These are phyloP conservation scores for Drosophila cardini DNA, from an alignment of 1,140 invertebrate species.

Conservation along the genomic window DNA sequence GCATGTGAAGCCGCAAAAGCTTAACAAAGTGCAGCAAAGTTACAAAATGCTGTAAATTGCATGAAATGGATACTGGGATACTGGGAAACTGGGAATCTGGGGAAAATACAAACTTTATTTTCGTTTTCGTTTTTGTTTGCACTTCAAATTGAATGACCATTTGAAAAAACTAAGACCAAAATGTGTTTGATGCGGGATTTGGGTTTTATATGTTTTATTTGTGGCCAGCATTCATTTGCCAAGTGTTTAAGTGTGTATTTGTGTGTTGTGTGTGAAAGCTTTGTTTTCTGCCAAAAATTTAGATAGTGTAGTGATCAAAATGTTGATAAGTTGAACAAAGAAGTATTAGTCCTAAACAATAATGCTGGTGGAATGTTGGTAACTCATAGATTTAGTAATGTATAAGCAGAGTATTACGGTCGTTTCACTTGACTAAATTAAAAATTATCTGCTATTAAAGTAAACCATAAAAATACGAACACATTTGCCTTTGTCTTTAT, in stretches of 20 bases:
- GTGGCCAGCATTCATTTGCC: neutral
- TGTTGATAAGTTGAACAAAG: neutral
- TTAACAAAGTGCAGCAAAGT: constrained; percentile 42
- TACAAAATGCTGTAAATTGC: constrained; percentile 49
- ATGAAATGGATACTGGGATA: constrained; percentile 51
- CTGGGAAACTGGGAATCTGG: too few relatives aligned
- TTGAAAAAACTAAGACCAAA: constrained; percentile 63
- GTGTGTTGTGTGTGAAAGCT: neutral
- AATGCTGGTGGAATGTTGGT: neutral
- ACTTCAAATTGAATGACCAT: constrained; percentile 61
- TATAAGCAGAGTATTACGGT: too few relatives aligned
- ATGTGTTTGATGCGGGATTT: constrained; percentile 58
- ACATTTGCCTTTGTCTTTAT: too few relatives aligned
- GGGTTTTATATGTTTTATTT: constrained; percentile 21
- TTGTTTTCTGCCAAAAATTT: constrained; percentile 19
- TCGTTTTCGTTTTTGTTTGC: constrained; percentile 8
- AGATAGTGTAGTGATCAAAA: constrained; percentile 13
- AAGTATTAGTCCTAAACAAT: neutral
- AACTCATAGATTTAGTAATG: too few relatives aligned
- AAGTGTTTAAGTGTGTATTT: neutral
- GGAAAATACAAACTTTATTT: constrained; percentile 4
- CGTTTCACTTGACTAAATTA: too few relatives aligned
- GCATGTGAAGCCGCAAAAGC: constrained; percentile 41
- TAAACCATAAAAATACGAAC: too few relatives aligned
- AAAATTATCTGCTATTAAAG: too few relatives aligned